A percentile compares a stretch with the other conserved stretches of the same genome.
Conservation (phyloP, 2,113 vertebrate species). For the Cyprinodon variegatus region DNA sequence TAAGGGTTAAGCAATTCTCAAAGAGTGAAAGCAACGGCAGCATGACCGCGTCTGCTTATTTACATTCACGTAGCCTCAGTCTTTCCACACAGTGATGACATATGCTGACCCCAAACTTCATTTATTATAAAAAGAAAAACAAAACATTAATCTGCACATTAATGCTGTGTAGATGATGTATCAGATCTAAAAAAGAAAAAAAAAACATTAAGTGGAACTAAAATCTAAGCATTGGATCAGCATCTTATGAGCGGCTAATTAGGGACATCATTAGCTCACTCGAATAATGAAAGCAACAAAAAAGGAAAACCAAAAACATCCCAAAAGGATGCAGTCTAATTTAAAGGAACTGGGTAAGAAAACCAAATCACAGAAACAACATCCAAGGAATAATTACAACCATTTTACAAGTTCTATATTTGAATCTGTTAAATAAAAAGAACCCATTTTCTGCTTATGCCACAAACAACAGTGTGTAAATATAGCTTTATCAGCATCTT, state of each 20-base stretch:
- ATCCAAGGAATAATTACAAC: slow-evolving; percentile 13
- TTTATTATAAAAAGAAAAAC: background rate
- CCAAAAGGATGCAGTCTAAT: no score
- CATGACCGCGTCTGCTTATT: background rate
- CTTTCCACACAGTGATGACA: background rate
- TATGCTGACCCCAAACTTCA: no score
- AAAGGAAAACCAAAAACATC: background rate
- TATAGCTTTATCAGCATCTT: slow-evolving; percentile 29
- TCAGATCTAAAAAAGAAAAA: background rate
- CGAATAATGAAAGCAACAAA: slow-evolving; percentile 11
- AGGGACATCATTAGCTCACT: background rate
- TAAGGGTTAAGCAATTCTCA: background rate
- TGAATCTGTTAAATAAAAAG: slow-evolving; percentile 19
- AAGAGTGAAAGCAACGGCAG: background rate
- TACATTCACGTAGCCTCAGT: background rate
- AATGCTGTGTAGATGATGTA: no score
- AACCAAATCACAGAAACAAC: slow-evolving; percentile 15
- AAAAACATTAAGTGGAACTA: no score
- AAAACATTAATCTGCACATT: no score
- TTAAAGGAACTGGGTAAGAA: no score
- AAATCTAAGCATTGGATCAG: slow-evolving; percentile 1
- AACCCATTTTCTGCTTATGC: slow-evolving; percentile 18
- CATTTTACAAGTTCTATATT: slow-evolving; percentile 13
- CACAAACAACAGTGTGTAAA: slow-evolving; percentile 50
- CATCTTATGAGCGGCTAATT: slow-evolving; percentile 11